Base-by-base conservation (phyloP, 2,797 vertebrate genomes). In the Cynodonichthys magdalenae region DNA sequence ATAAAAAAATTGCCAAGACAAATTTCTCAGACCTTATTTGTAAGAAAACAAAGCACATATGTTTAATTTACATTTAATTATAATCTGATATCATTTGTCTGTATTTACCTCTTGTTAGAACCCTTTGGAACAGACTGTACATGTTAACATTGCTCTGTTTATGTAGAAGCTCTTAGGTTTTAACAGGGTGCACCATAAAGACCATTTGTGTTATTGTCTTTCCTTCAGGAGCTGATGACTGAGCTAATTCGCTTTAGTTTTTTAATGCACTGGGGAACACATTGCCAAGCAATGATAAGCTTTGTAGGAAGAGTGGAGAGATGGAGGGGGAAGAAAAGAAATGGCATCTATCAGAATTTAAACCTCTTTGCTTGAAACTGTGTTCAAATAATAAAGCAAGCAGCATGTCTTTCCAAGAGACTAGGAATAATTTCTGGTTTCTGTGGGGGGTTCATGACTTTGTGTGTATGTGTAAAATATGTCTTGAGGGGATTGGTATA, bases 221-320 rank as follows among this genome's bases (percentile, higher is more conserved):
- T 95, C 92, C 93, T 95, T 94, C 93, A 94, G 94, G 95, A 94
- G 94, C 91, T 97, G 96, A 97, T 97, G 95, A 96, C 95, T 95
- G 95, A 95, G 95, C 96, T 98, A 96, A 98, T 99, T 98, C 95
- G 95, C 96, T 96, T 97, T 96, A 95, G 96, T 98, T 98, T 94
- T 46, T 95, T 95, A 95, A 95, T 95, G 95, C 95, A 95, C 95
- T 90, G 84, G 91, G 93, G 95, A 96, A 94, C 96, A 98, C 95
- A 95, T 96, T 95, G 94, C 95, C 94, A 93, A 94, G 94, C 95
- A 94, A 94, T 95, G 95, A 96, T 95, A 95, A 97, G 96, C 95
- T 94, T 94, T 94, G 93, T 92, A 93, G 88, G 92, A 87, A 92
- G 91, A 92, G 88, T 90, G 79, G 82, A 92, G 89, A 92, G 89